A percentile compares a stretch with the other conserved stretches of the same genome.
phyloP scores from a whole-genome alignment of 2,888 invertebrate genomes.

The Sabatieria punctata region DNA sequence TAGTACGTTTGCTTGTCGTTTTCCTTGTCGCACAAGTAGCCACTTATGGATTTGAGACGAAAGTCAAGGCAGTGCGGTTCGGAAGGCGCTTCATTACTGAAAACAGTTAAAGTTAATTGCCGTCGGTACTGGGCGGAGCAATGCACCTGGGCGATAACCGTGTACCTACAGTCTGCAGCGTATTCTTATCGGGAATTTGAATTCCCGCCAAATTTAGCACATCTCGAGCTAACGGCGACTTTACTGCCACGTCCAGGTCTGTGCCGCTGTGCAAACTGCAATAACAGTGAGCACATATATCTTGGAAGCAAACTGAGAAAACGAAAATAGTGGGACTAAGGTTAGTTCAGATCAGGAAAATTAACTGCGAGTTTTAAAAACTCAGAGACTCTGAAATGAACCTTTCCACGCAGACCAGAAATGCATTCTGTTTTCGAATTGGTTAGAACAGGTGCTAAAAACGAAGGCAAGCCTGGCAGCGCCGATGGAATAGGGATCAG shows the following conservation, averaged over 20 bases:
- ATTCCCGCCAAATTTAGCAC: constrained; percentile 82
- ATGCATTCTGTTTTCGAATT: no score
- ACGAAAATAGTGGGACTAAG: constrained; percentile 6
- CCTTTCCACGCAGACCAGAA: no score
- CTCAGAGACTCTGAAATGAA: no score
- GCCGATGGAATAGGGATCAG: no score
- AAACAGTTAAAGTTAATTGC: no score
- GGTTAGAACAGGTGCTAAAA: no score
- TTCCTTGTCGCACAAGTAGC: constrained; percentile 11
- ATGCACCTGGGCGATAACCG: not conserved
- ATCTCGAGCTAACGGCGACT: constrained; percentile 73
- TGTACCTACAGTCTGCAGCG: constrained; percentile 1
- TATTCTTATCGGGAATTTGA: constrained; percentile 48
- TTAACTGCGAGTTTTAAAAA: no score
- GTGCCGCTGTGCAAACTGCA: constrained; percentile 39
- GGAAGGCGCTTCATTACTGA: not conserved
- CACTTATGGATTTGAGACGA: constrained; percentile 11
- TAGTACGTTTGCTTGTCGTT: constrained; percentile 12
- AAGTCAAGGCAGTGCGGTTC: constrained; percentile 10
- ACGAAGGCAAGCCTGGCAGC: no score
- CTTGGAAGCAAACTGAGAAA: constrained; percentile 65
- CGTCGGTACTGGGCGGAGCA: not conserved
- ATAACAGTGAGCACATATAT: constrained; percentile 34
- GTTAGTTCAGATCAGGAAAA: not conserved
- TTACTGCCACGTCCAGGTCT: constrained; percentile 66